These are phyloP conservation scores for Carduelis carduelis DNA, from an alignment of 2,797 vertebrate species.

Conservation along the genomic window DNA sequence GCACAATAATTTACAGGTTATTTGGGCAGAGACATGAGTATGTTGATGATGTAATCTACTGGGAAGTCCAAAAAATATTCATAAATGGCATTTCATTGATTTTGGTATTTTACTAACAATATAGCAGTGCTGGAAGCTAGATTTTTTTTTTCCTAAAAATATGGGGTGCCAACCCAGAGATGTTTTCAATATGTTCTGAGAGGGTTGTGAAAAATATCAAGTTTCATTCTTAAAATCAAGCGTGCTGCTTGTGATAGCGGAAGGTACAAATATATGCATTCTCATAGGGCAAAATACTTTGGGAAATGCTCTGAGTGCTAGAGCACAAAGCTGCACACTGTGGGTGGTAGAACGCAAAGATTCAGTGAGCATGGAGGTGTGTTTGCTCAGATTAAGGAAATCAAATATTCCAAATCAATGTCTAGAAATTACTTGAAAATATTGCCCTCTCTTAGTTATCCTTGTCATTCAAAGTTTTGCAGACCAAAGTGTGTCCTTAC, in stretches of 20 bases:
- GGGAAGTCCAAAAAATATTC: not conserved
- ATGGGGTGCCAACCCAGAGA: not conserved
- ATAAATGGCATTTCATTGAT: not conserved
- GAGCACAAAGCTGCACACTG: not conserved
- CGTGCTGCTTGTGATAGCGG: not conserved
- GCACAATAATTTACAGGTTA: not conserved
- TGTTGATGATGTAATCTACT: not conserved
- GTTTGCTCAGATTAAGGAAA: constrained; percentile 9
- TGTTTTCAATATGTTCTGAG: not conserved
- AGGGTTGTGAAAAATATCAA: not conserved
- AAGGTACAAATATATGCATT: not conserved
- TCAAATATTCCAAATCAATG: not conserved
- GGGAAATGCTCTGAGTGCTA: not conserved
- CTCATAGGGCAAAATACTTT: not conserved
- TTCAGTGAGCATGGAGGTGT: not conserved
- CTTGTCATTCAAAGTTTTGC: not conserved
- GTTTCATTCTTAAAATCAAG: not conserved
- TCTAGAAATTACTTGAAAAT: not conserved
- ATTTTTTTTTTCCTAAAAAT: not conserved
- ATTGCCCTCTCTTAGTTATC: not conserved
- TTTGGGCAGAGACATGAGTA: not conserved
- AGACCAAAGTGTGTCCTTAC: not conserved
- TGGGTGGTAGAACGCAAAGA: not conserved
- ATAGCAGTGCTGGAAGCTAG: not conserved
- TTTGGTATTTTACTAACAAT: not conserved